Percentiles rank a stretch among this genome's conserved stretches.
phyloP scores from a whole-genome alignment of 1,140 invertebrate genomes.

The Drosophila rhopaloa region DNA sequence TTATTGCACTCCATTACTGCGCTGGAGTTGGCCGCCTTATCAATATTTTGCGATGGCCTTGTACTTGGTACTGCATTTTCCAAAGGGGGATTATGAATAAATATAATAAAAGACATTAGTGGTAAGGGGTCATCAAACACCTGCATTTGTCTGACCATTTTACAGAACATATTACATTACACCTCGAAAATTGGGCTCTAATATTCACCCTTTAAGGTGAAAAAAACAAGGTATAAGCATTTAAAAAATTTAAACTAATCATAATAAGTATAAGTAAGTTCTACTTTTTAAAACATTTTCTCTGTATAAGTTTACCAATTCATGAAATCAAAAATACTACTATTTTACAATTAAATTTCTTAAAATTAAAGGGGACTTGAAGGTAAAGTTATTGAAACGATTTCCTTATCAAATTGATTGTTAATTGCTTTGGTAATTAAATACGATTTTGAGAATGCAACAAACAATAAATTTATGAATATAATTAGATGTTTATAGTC shows the following conservation, averaged over 20 bases:
- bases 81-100: constrained; percentile 16
- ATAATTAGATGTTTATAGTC: neutral
- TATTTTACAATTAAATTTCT: neutral
- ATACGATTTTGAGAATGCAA: constrained; percentile 5
- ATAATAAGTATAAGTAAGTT: too few relatives aligned
- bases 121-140: constrained; percentile 1
- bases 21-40: constrained; percentile 32
- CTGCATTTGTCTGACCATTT: constrained; percentile 9
- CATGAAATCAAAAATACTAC: neutral
- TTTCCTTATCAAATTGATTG: constrained; percentile 13
- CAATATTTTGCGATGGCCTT: constrained; percentile 31
- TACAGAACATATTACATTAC: neutral
- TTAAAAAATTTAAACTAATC: too few relatives aligned
- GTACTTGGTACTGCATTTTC: constrained; percentile 52
- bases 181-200: too few relatives aligned
- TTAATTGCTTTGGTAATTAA: neutral
- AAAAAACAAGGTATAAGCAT: too few relatives aligned
- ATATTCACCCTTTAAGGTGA: too few relatives aligned
- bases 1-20: constrained; percentile 35
- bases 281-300: too few relatives aligned
- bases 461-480: neutral
- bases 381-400: constrained; percentile 1
- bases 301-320: too few relatives aligned
- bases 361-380: neutral
- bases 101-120: too few relatives aligned